phyloP scores from a whole-genome alignment of 2,797 vertebrate genomes.

The Dromococcyx pavoninus region DNA sequence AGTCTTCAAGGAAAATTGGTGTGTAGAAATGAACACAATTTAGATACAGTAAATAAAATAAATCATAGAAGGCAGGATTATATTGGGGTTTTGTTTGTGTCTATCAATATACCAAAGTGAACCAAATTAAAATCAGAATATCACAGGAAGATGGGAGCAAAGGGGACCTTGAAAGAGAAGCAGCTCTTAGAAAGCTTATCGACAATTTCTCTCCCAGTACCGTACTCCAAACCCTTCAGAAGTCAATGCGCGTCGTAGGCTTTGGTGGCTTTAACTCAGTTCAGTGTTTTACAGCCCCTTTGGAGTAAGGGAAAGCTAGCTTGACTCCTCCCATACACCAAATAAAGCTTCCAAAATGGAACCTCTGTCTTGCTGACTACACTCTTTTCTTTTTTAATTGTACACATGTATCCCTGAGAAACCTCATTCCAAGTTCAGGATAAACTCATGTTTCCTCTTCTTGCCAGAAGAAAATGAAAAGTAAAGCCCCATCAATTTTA shows the following conservation, averaged over 20 bases:
- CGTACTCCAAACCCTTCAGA: background rate
- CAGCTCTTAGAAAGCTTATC: background rate
- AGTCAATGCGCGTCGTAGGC: background rate
- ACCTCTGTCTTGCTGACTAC: constrained; percentile 41
- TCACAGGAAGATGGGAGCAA: background rate
- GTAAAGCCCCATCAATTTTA: constrained; percentile 73
- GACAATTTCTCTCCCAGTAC: background rate
- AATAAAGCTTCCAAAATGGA: constrained; percentile 37
- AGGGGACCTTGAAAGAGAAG: background rate
- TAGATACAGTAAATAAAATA: background rate
- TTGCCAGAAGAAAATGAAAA: constrained; percentile 76
- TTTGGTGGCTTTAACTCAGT: constrained; percentile 31
- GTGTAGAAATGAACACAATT: background rate
- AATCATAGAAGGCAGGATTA: background rate
- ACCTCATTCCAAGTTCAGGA: constrained; percentile 28
- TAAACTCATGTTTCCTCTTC: constrained; percentile 45
- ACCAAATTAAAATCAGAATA: background rate
- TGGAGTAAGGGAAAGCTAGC: background rate
- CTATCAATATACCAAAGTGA: background rate
- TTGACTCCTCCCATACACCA: background rate
- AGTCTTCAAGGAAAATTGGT: background rate
- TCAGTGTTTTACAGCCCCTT: constrained; percentile 16
- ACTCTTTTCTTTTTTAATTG: constrained; percentile 44
- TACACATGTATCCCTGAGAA: constrained; percentile 48
- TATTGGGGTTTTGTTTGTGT: background rate